phyloP scores from a whole-genome alignment of 2,888 invertebrate species.

The Drosophila dives region DNA sequence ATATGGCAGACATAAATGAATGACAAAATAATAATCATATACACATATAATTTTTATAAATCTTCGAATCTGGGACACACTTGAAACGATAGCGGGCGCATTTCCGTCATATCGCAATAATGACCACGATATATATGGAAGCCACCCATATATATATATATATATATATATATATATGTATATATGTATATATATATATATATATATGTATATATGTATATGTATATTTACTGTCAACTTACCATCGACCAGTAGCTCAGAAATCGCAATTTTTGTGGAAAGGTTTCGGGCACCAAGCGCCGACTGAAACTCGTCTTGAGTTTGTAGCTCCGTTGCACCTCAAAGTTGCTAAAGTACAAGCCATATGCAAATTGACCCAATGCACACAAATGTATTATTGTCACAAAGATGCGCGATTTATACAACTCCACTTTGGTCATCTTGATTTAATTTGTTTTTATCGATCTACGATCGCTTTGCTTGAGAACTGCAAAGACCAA shows the following conservation, averaged over 20 bases:
- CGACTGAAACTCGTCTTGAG: constrained; percentile 70
- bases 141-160: too few species aligned
- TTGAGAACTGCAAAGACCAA: constrained; percentile 15
- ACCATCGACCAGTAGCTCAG: constrained; percentile 86
- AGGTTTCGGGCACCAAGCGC: constrained; percentile 82
- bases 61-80: constrained; percentile 48
- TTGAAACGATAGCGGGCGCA: constrained; percentile 59
- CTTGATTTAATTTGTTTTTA: constrained; percentile 45
- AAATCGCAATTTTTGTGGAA: constrained; percentile 84
- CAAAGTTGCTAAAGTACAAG: constrained; percentile 86
- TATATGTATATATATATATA: not conserved
- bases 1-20: constrained; percentile 76
- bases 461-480: too few species aligned
- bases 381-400: constrained; percentile 83
- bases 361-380: constrained; percentile 84
- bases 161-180: not conserved
- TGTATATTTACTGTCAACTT: constrained; percentile 71
- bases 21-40: constrained; percentile 47
- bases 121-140: constrained; percentile 34
- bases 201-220: not conserved
- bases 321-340: constrained; percentile 80
- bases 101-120: constrained; percentile 67
- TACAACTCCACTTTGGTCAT: constrained; percentile 85
- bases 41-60: constrained; percentile 1
- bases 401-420: constrained; percentile 83